Evolutionary conservation across 2,797 vertebrate species (phyloP).

Genomic region (Premnoplex brunnescens): DNA sequence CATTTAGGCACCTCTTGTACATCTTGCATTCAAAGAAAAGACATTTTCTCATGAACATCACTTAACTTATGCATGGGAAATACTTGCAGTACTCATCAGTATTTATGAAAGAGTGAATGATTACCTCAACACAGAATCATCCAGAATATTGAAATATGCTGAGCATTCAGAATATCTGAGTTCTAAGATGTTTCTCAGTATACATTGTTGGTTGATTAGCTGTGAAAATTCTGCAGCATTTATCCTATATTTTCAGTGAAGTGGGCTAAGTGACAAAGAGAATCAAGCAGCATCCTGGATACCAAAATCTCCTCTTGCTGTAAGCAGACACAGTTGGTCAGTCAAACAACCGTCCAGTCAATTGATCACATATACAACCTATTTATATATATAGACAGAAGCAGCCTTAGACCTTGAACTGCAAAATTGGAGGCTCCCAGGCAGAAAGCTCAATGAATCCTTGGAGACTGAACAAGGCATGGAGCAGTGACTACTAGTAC

Average conservation of each 20-base stretch:
- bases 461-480: not conserved
- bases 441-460: conserved; percentile 8
- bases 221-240: not conserved
- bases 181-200: not conserved
- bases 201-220: not conserved
- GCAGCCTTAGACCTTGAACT: conserved; percentile 4
- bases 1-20: not conserved
- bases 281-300: not conserved
- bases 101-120: not conserved
- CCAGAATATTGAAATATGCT: not conserved
- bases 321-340: not conserved
- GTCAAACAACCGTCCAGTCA: not conserved
- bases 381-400: not conserved
- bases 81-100: not conserved
- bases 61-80: not conserved
- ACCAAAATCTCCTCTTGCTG: not conserved
- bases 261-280: not conserved
- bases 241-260: not conserved
- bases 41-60: not conserved
- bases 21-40: not conserved
- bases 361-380: not conserved
- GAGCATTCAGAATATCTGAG: not conserved
- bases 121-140: not conserved
- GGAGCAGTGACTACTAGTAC: not conserved
- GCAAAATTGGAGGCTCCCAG: conserved; percentile 4